Evolutionary conservation across 2,113 vertebrate genomes (phyloP).

Genomic region (Neoarius graeffei): DNA sequence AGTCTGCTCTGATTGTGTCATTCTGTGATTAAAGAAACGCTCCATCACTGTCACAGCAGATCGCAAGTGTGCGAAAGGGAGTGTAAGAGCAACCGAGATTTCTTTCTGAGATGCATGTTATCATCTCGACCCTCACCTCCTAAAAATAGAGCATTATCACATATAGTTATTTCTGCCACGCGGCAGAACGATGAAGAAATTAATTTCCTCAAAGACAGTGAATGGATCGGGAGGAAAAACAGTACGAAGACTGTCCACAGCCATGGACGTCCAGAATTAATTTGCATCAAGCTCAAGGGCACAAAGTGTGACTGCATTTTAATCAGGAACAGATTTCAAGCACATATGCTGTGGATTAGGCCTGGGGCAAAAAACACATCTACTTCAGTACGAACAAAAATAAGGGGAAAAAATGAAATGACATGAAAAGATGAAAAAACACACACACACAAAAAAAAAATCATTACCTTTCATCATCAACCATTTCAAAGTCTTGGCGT

Average conservation of each 20-base stretch:
- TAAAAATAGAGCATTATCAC: constrained; percentile 51
- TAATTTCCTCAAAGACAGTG: constrained; percentile 59
- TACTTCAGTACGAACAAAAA: background rate
- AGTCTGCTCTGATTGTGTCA: constrained; percentile 25
- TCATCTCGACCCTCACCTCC: background rate
- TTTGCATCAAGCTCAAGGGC: constrained; percentile 57
- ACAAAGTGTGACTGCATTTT: constrained; percentile 33
- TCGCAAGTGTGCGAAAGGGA: background rate
- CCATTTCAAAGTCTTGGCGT: constrained; percentile 45
- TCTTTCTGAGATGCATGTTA: background rate
- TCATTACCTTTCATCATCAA: constrained; percentile 35
- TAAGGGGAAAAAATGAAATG: background rate
- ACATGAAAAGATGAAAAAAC: background rate
- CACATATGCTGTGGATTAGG: constrained; percentile 31
- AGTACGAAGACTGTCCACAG: constrained; percentile 51
- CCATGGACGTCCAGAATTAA: constrained; percentile 53
- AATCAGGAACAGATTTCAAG: constrained; percentile 48
- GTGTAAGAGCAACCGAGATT: background rate
- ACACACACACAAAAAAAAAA: too few species aligned
- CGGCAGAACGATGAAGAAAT: constrained; percentile 53
- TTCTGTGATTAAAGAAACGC: constrained; percentile 42
- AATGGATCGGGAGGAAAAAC: constrained; percentile 45
- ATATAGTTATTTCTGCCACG: constrained; percentile 59
- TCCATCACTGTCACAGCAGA: background rate
- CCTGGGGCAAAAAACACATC: constrained; percentile 23